These are phyloP conservation scores for Conus ventricosus DNA, from an alignment of 1,140 invertebrate species.

Conservation along the genomic window DNA sequence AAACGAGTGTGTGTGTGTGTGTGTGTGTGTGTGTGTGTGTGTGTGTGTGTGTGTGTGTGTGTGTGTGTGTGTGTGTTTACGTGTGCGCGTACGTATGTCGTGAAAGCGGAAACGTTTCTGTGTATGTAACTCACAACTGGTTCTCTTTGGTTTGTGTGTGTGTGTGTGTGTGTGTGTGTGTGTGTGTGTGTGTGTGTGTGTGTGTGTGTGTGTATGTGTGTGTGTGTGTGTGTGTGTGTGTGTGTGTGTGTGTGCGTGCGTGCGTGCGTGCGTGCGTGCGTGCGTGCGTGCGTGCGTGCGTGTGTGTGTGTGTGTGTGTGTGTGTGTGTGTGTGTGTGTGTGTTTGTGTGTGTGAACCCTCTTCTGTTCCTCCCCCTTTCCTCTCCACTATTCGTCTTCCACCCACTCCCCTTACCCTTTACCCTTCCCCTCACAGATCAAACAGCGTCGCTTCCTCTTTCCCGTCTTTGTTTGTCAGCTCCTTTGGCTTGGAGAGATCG, in stretches of 20 bases:
- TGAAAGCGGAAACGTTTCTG: too few relatives aligned
- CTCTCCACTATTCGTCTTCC: neutral
- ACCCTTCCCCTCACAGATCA: neutral
- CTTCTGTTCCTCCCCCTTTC: too few relatives aligned
- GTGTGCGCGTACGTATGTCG: too few relatives aligned
- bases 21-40: constrained; percentile 16
- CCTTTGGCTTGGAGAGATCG: too few relatives aligned
- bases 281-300: neutral
- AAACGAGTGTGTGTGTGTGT: constrained; percentile 7
- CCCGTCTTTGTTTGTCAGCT: too few relatives aligned
- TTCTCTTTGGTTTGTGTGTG: too few relatives aligned
- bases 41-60: neutral
- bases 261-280: too few relatives aligned
- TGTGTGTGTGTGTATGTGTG: neutral
- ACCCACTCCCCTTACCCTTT: neutral
- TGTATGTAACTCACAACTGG: too few relatives aligned
- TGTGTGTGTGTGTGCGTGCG: too few relatives aligned
- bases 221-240: too few relatives aligned
- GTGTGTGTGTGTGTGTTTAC: too few relatives aligned
- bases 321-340: neutral
- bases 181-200: neutral
- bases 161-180: neutral
- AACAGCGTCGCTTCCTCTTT: neutral
- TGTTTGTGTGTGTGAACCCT: too few relatives aligned
- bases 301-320: neutral